Base-by-base conservation (phyloP, 2,888 invertebrate species). In the Melanostoma mellinum region DNA sequence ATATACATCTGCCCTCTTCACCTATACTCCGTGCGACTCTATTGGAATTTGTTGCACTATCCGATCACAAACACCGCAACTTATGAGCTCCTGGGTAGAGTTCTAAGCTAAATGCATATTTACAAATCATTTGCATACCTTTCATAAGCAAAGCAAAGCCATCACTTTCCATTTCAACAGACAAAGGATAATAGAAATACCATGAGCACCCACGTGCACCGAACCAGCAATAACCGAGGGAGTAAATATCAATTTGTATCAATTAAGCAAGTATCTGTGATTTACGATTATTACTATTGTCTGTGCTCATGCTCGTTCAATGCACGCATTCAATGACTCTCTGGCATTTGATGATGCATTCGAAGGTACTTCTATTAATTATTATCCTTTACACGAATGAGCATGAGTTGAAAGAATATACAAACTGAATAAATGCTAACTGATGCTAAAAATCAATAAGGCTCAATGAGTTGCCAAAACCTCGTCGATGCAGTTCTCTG, bases 191-290 rank as follows among this genome's bases (percentile, higher is more conserved):
- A 61, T 33, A 32, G 52, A 60, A 60, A 68, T 58, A 35, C 36
- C 48, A 68, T 44, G 44, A 30, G 36, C 61, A 58, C 38, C 42
- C 6, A 46, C 30, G 63, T 44, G 32, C 33, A 40, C n/a, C 71
- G 55, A 48, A 20, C 53, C 48, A 67, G 40, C 32, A 60, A 48
- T 68, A 63, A 72, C 67, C 48, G 38, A 63, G 46, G 58, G 52
- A 73, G 77, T 69, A 78, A 82, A 82, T 82, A 82, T 65, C 82
- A 82, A 78, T 82, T 82, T 82, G 82, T 82, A 77, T 82, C 73
- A 82, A 82, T 82, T 82, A 77, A 65, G 46, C 69, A 82, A 75
- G 58, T 50, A 61, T 42, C 53, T 42, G 63, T 78, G 82, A 82
- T 82, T 77, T 74, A 78, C 69, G 73, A 63, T 77, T 74, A 74